Base-by-base conservation (phyloP, 2,888 invertebrate genomes). In the Agonopterix alstromeriana region DNA sequence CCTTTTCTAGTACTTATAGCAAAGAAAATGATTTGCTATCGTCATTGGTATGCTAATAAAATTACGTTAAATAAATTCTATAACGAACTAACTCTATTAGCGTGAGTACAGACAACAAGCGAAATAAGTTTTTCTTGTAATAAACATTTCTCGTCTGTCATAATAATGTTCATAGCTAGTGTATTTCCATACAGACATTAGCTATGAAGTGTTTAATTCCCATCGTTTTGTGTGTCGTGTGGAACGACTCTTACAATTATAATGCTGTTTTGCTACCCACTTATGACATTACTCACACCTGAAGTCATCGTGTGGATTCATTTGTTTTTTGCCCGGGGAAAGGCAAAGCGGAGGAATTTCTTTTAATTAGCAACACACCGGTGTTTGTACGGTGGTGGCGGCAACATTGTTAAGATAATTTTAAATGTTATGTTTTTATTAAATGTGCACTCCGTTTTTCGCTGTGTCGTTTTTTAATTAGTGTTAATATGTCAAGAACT, bases 271-370 rank as follows among this genome's bases (percentile, higher is more conserved):
- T 70, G 67, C 73, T 63, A 57, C 62, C 65, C 70, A 77, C 70
- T 80, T 78, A 81, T 71, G 71, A 73, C 76, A 80, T 75, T 69
- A 65, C 77, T 82, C 78, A 83, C 85, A 85, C 85, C 77, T 82
- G 67, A 57, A 76, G 60, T 70, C 70, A 70, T 74, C 73, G 61
- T 63, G 44, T 53, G 60, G 68, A 74, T 76, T 75, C 74, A 69
- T 70, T 67, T 64, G 60, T 68, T 82, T 82, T 80, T 82, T 80
- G 65, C 60, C 36, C 51, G 51, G 58, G 65, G 67, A 73, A 75
- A 80, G 70, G 72, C 69, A 71, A 72, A 69, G 68, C 64, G 53
- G 59, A 59, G 70, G 77, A 73, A 82, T 80, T 81, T 79, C 72
- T 77, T 74, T 78, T 84, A 82, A 84, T 84, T 84, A 81, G 68